Conservation (phyloP, 37 sponge, comb jelly and placozoan genomes). For the Bolinopsis microptera region DNA sequence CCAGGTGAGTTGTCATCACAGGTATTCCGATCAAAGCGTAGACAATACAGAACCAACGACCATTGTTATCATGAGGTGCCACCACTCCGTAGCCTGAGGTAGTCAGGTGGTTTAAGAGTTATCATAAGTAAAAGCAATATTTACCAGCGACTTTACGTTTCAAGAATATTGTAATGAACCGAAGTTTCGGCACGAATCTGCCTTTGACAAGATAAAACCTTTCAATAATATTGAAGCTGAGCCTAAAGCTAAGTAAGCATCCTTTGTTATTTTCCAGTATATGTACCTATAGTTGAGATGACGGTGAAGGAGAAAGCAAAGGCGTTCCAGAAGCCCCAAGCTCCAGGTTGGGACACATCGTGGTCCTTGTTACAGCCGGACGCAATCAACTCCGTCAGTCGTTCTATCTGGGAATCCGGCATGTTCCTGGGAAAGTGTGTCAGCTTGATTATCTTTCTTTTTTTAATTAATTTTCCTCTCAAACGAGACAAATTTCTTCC, state of each 20-base stretch:
- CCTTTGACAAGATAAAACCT: too few species aligned
- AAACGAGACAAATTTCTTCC: too few species aligned
- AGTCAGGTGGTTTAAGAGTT: background rate
- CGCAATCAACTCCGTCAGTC: background rate
- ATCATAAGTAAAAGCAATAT: too few species aligned
- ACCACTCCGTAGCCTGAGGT: slow-evolving; percentile 30
- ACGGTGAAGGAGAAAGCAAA: slow-evolving; percentile 31
- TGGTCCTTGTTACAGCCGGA: slow-evolving; percentile 3
- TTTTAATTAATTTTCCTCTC: too few species aligned
- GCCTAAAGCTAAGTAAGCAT: too few species aligned
- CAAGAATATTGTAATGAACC: too few species aligned
- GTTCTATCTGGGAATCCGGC: background rate
- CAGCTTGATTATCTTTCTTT: too few species aligned
- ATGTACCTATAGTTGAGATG: slow-evolving; percentile 18
- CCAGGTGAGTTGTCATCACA: slow-evolving; percentile 17
- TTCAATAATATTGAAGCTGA: too few species aligned
- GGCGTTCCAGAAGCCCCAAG: slow-evolving; percentile 14
- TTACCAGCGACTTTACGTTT: too few species aligned
- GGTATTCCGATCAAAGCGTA: slow-evolving; percentile 53
- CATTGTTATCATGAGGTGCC: background rate
- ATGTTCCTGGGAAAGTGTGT: background rate
- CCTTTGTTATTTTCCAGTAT: too few species aligned
- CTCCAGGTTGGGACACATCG: background rate
- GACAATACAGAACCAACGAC: slow-evolving; percentile 34
- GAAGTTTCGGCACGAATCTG: too few species aligned